These are phyloP conservation scores for Zaprionus vittiger DNA, from an alignment of 1,140 invertebrate genomes.

Conservation along the genomic window DNA sequence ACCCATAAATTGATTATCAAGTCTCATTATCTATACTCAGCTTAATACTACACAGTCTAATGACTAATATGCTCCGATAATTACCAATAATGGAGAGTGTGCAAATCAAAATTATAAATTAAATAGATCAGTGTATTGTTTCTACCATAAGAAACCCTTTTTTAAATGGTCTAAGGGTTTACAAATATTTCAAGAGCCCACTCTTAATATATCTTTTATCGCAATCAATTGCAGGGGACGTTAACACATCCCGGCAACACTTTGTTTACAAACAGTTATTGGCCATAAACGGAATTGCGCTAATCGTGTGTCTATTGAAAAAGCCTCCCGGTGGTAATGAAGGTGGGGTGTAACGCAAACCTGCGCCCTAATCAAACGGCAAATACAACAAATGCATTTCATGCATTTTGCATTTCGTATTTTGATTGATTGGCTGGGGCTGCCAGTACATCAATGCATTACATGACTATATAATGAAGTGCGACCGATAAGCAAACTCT, in stretches of 20 bases:
- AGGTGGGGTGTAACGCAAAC: conserved; percentile 5
- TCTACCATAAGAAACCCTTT: no score
- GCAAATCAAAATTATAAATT: no score
- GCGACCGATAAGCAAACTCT: conserved; percentile 54
- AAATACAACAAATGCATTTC: conserved; percentile 55
- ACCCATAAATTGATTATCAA: no score
- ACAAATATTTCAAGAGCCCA: not conserved
- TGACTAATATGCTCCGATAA: no score
- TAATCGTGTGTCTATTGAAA: conserved; percentile 1
- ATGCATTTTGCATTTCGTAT: conserved; percentile 43
- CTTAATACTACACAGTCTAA: no score
- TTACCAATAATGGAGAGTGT: no score
- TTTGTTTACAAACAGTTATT: conserved; percentile 10
- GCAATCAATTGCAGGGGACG: not conserved
- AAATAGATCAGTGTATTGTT: no score
- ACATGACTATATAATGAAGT: conserved; percentile 67
- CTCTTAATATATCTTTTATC: not conserved
- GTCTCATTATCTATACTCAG: no score
- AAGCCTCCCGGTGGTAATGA: not conserved
- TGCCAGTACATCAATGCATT: conserved; percentile 17
- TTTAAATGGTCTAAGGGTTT: not conserved
- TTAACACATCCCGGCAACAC: not conserved
- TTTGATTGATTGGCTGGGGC: conserved; percentile 65
- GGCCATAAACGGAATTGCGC: conserved; percentile 21
- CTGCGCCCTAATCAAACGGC: conserved; percentile 45